Evolutionary conservation across 2,113 vertebrate species (phyloP).

Genomic region (Corythornis cristatus): DNA sequence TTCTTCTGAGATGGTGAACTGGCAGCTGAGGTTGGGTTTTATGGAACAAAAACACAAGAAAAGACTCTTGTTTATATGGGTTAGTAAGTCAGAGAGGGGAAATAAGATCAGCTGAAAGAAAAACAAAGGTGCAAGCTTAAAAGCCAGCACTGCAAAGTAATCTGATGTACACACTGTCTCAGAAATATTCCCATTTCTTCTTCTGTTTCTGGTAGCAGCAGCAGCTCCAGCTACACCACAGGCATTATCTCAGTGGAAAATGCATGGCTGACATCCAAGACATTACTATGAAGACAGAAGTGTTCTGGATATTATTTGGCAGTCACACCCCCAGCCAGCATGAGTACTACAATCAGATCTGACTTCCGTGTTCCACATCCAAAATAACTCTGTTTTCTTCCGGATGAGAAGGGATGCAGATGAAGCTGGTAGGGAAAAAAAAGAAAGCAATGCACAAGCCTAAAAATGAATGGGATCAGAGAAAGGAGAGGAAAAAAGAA

Average conservation of each 20-base stretch:
- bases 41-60: neutral
- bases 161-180: neutral
- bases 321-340: constrained; percentile 44
- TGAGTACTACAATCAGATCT: constrained; percentile 49
- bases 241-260: constrained; percentile 45
- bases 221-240: neutral
- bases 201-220: neutral
- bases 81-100: neutral
- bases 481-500: no score
- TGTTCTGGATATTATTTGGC: constrained; percentile 47
- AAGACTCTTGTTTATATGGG: neutral
- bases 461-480: neutral
- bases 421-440: neutral
- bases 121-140: neutral
- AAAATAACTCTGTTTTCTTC: constrained; percentile 56
- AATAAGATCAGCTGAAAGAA: neutral
- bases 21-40: neutral
- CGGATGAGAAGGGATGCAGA: neutral
- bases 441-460: neutral
- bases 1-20: neutral
- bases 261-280: constrained; percentile 48
- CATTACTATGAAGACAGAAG: constrained; percentile 48
- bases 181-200: neutral
- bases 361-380: constrained; percentile 12
- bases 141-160: neutral